phyloP scores from a whole-genome alignment of 2,888 invertebrate species.

The Spatulosminthurus flaviceps region DNA sequence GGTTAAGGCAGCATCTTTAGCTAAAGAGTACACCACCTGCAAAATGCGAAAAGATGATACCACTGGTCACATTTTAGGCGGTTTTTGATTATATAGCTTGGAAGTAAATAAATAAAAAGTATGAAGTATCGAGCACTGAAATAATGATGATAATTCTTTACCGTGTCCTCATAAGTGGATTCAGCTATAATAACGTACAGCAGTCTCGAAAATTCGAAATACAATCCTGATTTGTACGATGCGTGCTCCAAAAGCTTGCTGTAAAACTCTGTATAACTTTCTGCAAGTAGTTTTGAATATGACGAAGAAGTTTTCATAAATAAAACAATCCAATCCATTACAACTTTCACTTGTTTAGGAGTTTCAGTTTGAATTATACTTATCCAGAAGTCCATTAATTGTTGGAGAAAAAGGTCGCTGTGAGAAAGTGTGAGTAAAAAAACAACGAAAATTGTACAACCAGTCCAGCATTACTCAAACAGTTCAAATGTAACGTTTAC shows the following conservation, averaged over 20 bases:
- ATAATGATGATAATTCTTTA: conserved; percentile 27
- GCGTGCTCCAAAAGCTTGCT: conserved; percentile 45
- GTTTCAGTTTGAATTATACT: conserved; percentile 28
- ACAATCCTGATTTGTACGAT: conserved; percentile 34
- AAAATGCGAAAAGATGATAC: no score
- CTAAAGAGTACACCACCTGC: not conserved
- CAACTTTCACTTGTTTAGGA: conserved; percentile 25
- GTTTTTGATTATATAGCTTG: no score
- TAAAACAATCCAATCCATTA: conserved; percentile 57
- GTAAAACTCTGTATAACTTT: conserved; percentile 55
- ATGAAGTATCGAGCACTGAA: not conserved
- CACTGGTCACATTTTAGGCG: no score
- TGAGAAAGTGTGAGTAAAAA: not conserved
- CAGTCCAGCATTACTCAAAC: no score
- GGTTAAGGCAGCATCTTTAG: conserved; percentile 5
- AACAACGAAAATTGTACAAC: no score
- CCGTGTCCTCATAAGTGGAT: conserved; percentile 51
- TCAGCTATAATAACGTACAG: conserved; percentile 53
- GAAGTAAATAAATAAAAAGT: not conserved
- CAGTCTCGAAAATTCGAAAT: conserved; percentile 43
- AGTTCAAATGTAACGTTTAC: no score
- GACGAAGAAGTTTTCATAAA: conserved; percentile 57
- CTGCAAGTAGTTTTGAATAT: conserved; percentile 52
- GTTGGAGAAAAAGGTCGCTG: conserved; percentile 51
- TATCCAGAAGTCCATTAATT: conserved; percentile 60